Evolutionary conservation across 2,888 invertebrate species (phyloP).

Genomic region (Bhutanitis thaidina): DNA sequence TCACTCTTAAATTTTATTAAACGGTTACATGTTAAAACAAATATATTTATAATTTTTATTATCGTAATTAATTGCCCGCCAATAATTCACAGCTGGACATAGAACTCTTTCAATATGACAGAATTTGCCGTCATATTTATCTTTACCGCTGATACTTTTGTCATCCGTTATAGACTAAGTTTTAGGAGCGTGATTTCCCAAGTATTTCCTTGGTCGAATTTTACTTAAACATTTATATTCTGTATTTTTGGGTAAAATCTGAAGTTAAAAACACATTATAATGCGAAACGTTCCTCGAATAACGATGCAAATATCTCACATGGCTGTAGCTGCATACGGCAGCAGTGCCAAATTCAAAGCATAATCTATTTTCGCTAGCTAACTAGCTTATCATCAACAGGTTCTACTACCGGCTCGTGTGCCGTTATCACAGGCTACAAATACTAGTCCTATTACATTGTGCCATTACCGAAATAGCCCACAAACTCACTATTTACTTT

Average conservation of each 20-base stretch:
- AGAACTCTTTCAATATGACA: too few species aligned
- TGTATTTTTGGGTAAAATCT: background rate
- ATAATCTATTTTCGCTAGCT: constrained; percentile 59
- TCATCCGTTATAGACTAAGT: too few species aligned
- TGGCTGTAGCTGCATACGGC: constrained; percentile 41
- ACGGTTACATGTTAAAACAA: too few species aligned
- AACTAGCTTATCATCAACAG: constrained; percentile 75
- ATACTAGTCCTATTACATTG: constrained; percentile 41
- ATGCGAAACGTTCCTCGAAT: constrained; percentile 29
- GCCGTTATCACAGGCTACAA: constrained; percentile 77
- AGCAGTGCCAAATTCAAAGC: constrained; percentile 54
- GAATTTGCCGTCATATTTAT: too few species aligned
- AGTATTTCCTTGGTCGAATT: too few species aligned
- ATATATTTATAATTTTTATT: too few species aligned
- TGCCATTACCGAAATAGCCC: constrained; percentile 4
- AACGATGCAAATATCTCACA: constrained; percentile 42
- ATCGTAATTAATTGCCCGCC: too few species aligned
- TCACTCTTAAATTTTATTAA: too few species aligned
- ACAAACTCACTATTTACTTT: background rate
- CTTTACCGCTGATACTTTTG: too few species aligned
- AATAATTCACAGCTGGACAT: too few species aligned
- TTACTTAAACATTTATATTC: too few species aligned
- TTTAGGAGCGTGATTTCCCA: too few species aligned
- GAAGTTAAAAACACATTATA: constrained; percentile 8
- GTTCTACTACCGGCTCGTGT: constrained; percentile 70